Base-by-base conservation (phyloP, 2,113 vertebrate genomes). In the Neotoma lepida region DNA sequence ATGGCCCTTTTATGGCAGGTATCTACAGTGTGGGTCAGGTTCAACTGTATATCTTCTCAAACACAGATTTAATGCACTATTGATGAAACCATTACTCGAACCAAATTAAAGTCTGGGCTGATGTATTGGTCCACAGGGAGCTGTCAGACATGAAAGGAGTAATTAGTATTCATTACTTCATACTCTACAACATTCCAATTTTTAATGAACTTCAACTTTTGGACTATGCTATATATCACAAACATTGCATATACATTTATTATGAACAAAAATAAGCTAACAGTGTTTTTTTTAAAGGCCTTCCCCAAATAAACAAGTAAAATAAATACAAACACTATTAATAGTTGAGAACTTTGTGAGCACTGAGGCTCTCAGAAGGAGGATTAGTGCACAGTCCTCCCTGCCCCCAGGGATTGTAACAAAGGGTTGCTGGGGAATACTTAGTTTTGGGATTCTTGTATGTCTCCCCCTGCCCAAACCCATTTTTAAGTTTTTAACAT, bases 141-240 rank as follows among this genome's bases (percentile, higher is more conserved):
- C 98, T 99, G 98, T 99, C 99, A 99, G 99, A 99, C 99, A 99
- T 99, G 99, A 99, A 99, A 99, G 99, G 98, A 99, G 99, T 99
- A 99, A 99, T 99, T 99, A 99, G 99, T 99, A 99, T 99, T 99
- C 99, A 99, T 99, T 99, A 99, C 99, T 99, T 99, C 98, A 99
- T 99, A 99, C 99, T 99, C 99, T 98, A 98, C 99, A 99, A 99
- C 99, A 99, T 99, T 99, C 99, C 99, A 99, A 99, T 99, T 99
- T 99, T 99, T 99, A 99, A 99, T 99, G 99, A 99, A 99, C 99
- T 99, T 99, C 99, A 99, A 98, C 98, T 98, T 98, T 98, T 98
- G 98, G 98, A 98, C 98, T 98, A 96, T 93, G 98, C 98, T 98
- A 94, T 99, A 99, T 99, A 99, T 99, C 99, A 99, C 97, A 98